These are phyloP conservation scores for Scytalopus superciliaris DNA, from an alignment of 2,113 vertebrate species.

Conservation along the genomic window DNA sequence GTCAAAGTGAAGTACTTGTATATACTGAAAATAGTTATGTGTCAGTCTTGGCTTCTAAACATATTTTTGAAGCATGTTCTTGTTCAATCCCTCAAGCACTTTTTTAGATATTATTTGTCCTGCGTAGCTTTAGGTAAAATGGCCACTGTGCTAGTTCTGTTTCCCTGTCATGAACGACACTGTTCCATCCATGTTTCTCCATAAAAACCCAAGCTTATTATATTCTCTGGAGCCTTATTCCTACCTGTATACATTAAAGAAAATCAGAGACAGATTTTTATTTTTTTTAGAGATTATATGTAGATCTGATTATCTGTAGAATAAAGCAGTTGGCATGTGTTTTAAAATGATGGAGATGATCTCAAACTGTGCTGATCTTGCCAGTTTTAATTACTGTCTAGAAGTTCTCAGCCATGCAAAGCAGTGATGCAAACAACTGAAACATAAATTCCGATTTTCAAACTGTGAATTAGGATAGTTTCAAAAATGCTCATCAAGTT, in stretches of 20 bases:
- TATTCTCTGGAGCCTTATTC: background rate
- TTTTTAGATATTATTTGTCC: background rate
- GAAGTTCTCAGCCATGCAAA: background rate
- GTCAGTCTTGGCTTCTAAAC: background rate
- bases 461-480: background rate
- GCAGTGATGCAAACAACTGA: background rate
- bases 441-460: background rate
- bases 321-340: background rate
- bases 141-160: background rate
- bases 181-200: background rate
- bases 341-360: background rate
- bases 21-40: background rate
- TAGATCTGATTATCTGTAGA: background rate
- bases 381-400: background rate
- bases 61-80: background rate
- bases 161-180: background rate
- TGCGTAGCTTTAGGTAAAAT: background rate
- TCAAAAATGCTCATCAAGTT: background rate
- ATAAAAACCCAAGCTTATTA: background rate
- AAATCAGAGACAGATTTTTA: background rate
- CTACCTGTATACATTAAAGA: background rate
- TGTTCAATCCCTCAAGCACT: background rate
- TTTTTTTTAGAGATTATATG: background rate
- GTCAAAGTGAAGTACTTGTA: background rate
- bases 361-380: background rate